These are phyloP conservation scores for Mythimna ferrago DNA, from an alignment of 2,888 invertebrate genomes.

Conservation along the genomic window DNA sequence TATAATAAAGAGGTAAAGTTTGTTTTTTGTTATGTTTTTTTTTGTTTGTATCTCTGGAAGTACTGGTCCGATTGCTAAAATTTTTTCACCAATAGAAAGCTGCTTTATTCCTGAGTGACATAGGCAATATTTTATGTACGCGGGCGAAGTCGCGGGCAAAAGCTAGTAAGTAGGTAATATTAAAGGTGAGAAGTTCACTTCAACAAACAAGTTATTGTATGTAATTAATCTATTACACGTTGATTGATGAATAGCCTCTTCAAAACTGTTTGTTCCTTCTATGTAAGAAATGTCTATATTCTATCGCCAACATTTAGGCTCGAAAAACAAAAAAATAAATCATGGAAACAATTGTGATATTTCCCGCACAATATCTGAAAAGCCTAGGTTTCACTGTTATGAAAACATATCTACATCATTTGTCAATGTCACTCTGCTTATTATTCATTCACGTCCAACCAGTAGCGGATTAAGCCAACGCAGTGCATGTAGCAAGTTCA, in stretches of 20 bases:
- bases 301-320: neutral
- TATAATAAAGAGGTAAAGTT: no score
- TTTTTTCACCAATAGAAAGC: no score
- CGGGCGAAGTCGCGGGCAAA: no score
- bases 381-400: constrained; percentile 1
- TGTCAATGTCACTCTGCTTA: constrained; percentile 20
- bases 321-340: constrained; percentile 35
- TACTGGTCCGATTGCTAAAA: no score
- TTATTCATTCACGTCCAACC: constrained; percentile 41
- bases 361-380: neutral
- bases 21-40: no score
- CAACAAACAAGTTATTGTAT: neutral
- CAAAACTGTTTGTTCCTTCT: neutral
- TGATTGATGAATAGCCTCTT: constrained; percentile 6
- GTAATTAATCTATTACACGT: neutral
- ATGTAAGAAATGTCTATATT: neutral
- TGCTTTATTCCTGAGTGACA: no score
- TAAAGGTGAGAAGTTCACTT: neutral
- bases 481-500: no score
- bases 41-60: no score
- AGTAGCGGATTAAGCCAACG: no score
- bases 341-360: constrained; percentile 10
- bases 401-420: constrained; percentile 22
- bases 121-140: no score
- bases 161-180: no score